Evolutionary conservation across 2,888 invertebrate genomes (phyloP), one percentile per base, ranked within the genome.

Genomic region (Orthonevra nobilis): DNA sequence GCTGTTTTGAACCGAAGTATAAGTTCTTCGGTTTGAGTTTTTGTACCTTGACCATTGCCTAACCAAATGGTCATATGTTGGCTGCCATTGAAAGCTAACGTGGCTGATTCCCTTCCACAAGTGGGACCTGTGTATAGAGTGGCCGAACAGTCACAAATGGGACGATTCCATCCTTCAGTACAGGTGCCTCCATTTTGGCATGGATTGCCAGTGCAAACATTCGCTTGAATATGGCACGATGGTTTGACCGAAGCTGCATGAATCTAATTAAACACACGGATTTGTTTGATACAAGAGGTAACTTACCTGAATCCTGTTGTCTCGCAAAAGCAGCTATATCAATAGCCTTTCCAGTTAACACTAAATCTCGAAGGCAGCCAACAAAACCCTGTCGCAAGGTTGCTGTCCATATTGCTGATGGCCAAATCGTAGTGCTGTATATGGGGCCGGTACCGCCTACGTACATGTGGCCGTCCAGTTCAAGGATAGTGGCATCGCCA

Each of bases 151-250:
- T 98, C 97, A 86, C 98, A 98, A 56, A 96, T 92, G 83, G 95
- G 95, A 72, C 98, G 91, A 89, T 98, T 97, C 98, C 98, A 98
- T 0, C 98, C 98, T 87, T 98, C 97, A 2, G 93, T 90, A 89
- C 98, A 98, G 15, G 91, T 90, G 0, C 97, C 97, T 1, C 94
- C 94, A 86, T 98, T 96, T 88, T 96, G 93, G 86, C 98, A 98
- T 0, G 97, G 97, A 61, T 93, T 92, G 83, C 95, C 94, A 36
- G 93, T 92, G 85, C 96, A 96, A 84, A 95, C 95, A 82, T 94
- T 92, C 81, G 94, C 92, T 85, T 95, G 92, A 7, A 94, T 93
- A 86, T 95, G 95, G 87, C 98, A 98, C 14, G 96, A 94, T 5
- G 97, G 95, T 58, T 95, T 93, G 19, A 98, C 95, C 14, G 97